phyloP scores from a whole-genome alignment of 2,888 invertebrate species.

The Fragum fragum region DNA sequence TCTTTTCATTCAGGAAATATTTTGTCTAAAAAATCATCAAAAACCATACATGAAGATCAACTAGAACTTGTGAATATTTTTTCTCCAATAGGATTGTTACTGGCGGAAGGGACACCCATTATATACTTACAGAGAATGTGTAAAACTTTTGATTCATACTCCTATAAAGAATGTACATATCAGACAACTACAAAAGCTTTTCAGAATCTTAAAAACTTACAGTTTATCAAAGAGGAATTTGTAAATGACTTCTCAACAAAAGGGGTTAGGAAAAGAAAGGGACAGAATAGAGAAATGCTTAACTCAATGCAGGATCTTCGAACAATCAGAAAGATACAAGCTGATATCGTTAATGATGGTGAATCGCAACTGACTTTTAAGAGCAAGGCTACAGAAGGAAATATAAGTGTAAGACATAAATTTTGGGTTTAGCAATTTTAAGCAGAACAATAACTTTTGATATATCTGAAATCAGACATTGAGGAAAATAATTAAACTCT shows the following conservation, averaged over 20 bases:
- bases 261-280: background rate
- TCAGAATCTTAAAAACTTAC: background rate
- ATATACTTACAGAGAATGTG: constrained; percentile 7
- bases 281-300: background rate
- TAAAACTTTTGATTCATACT: background rate
- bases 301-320: background rate
- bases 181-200: background rate
- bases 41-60: background rate
- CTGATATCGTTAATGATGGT: background rate
- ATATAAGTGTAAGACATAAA: too few species aligned
- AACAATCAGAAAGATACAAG: constrained; percentile 10
- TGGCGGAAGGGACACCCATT: constrained; percentile 7
- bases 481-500: too few species aligned
- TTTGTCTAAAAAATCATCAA: background rate
- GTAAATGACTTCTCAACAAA: background rate
- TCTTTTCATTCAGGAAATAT: background rate
- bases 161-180: background rate
- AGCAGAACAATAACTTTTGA: too few species aligned
- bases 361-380: background rate
- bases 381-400: too few species aligned
- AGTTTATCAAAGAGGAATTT: background rate
- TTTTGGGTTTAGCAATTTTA: too few species aligned
- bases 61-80: constrained; percentile 19
- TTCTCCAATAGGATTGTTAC: background rate
- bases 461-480: too few species aligned